Conservation (phyloP, 2,797 vertebrate species). For the Antrozous pallidus region DNA sequence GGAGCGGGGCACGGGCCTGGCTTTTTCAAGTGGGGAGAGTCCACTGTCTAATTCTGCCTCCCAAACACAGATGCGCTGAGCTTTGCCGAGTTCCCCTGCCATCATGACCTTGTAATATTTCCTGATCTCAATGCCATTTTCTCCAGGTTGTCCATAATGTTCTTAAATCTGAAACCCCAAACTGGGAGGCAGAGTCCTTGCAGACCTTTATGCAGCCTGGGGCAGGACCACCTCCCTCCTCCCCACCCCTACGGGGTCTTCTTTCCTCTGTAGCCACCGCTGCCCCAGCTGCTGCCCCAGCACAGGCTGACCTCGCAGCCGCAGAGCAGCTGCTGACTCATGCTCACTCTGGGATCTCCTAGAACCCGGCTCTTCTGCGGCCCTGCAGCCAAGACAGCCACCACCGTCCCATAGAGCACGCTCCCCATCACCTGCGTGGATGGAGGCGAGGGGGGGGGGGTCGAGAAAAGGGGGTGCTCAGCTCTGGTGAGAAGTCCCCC, state of each 20-base stretch:
- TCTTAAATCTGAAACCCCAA: background rate
- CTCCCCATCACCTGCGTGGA: background rate
- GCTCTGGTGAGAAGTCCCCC: background rate
- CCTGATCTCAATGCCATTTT: background rate
- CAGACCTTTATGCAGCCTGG: background rate
- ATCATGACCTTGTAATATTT: background rate
- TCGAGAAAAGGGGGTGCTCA: background rate
- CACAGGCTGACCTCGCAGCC: background rate
- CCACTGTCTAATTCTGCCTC: background rate
- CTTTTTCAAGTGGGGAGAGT: background rate
- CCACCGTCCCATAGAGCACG: background rate
- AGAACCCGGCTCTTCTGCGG: background rate
- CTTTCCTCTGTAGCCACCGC: background rate
- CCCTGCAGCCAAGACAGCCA: background rate
- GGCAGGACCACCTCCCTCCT: background rate
- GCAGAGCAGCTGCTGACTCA: constrained; percentile 63
- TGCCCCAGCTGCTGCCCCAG: background rate
- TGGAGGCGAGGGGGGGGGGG: too few relatives aligned
- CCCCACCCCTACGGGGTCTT: background rate
- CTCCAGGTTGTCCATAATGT: background rate
- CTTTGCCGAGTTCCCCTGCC: background rate
- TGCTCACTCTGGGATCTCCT: background rate
- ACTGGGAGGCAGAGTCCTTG: background rate
- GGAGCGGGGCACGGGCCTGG: background rate
- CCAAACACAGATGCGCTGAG: background rate